A percentile compares a stretch with the other conserved stretches of the same genome.
Conservation (phyloP, 2,888 invertebrate genomes). For the Apamea monoglypha region DNA sequence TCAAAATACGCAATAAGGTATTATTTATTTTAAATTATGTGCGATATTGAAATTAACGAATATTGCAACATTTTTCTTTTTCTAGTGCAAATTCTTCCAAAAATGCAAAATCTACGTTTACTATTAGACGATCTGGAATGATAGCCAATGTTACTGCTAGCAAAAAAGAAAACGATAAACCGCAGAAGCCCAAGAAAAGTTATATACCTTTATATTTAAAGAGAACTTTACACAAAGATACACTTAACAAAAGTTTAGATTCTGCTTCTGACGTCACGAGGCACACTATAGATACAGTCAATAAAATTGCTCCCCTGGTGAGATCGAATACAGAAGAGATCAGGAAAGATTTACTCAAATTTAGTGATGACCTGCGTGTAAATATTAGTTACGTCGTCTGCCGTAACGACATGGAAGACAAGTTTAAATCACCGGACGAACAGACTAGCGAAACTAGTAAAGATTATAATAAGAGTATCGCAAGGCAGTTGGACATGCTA, state of each 20-base stretch:
- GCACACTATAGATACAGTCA: constrained; percentile 56
- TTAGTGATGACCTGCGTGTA: constrained; percentile 67
- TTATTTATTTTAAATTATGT: constrained; percentile 15
- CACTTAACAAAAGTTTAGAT: constrained; percentile 67
- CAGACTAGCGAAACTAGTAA: constrained; percentile 50
- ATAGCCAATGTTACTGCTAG: constrained; percentile 40
- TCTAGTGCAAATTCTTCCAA: constrained; percentile 73
- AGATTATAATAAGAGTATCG: constrained; percentile 53
- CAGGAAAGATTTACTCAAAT: constrained; percentile 74
- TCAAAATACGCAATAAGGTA: constrained; percentile 76
- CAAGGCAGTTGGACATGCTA: constrained; percentile 52
- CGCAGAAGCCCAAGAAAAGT: constrained; percentile 64
- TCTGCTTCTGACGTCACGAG: constrained; percentile 55
- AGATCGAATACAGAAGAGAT: constrained; percentile 70
- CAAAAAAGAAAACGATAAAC: constrained; percentile 65
- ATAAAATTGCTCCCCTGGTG: constrained; percentile 38
- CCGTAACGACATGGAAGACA: constrained; percentile 75
- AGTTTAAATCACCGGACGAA: constrained; percentile 56
- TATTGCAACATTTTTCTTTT: constrained; percentile 39
- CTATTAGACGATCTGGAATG: constrained; percentile 65
- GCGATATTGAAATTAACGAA: constrained; percentile 7
- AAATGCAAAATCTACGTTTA: constrained; percentile 67
- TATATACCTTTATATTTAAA: constrained; percentile 75
- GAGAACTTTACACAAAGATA: constrained; percentile 60
- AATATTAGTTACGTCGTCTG: constrained; percentile 77